Base-by-base conservation (phyloP, 2,888 invertebrate genomes). In the Nomada fucata region DNA sequence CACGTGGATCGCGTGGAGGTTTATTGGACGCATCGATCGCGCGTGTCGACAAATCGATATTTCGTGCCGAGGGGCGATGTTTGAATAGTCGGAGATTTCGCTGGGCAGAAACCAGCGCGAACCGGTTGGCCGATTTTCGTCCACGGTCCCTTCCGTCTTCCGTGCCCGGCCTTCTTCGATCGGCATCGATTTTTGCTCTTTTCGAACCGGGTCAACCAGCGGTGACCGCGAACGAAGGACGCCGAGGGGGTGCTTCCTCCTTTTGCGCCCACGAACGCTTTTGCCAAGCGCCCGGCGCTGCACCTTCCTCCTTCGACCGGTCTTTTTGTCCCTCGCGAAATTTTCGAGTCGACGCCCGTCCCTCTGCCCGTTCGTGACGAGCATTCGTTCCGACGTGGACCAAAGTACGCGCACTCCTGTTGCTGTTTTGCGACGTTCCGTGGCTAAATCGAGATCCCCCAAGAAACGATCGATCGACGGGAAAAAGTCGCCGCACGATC, bases 141-240 rank as follows among this genome's bases (percentile, higher is more conserved):
- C 61, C 82, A 65, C 71, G 20, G 7, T 36, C 57, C 4, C 11
- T 23, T 53, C 68, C 61, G 60, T 36, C 53, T 64, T 59, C 47
- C 29, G 69, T 55, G 10, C 71, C 72, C 63, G 65, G 75, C 79
- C 68, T 71, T 73, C 64, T 60, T 73, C 67, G 50, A 64, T 63
- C 61, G 59, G 23, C 83, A 72, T 89, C 83, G 88, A 88, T 88
- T 88, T 88, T 86, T 87, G 77, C 83, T 88, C 87, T 88, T 88
- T 88, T 85, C 87, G 61, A 88, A 86, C 64, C 80, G 89, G 92
- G 90, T 92, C 92, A 89, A 90, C 89, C 91, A 92, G 92, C 91
- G 91, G 86, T 90, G 90, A 88, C 89, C 91, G 87, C 88, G 91
- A 87, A 76, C 87, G 92, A 92, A 92, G 91, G 92, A 90, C 91